Conservation (phyloP, 2,113 vertebrate genomes). For the Cygnus buccinator region DNA sequence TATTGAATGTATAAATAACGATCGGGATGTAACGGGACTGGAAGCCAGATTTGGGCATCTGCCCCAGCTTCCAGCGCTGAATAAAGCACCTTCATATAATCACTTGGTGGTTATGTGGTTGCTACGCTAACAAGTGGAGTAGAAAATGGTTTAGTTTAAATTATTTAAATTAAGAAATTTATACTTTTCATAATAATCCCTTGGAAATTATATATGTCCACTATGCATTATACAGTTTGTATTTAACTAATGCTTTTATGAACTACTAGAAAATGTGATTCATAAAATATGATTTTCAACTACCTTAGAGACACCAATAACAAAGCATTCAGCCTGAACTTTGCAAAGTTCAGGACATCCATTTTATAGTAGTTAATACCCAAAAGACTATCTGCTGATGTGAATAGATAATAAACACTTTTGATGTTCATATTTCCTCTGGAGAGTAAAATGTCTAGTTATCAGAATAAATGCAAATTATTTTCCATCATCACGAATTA, state of each 20-base stretch:
- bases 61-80: too few relatives aligned
- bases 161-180: background rate
- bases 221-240: background rate
- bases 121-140: background rate
- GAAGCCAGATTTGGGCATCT: too few relatives aligned
- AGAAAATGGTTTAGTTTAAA: background rate
- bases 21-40: too few relatives aligned
- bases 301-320: background rate
- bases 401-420: background rate
- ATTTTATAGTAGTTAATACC: background rate
- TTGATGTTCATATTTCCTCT: background rate
- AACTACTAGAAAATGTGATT: background rate
- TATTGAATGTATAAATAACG: too few relatives aligned
- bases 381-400: background rate
- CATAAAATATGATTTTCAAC: background rate
- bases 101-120: too few relatives aligned
- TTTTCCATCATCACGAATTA: background rate
- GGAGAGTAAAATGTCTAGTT: background rate
- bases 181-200: background rate
- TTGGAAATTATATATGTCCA: background rate
- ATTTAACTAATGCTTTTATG: background rate
- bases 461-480: background rate
- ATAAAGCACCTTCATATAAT: too few relatives aligned
- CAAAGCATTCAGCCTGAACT: background rate
- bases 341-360: background rate